Evolutionary conservation across 2,888 invertebrate genomes (phyloP), one percentile per base, ranked within the genome.

Genomic region (Melieria crassipennis): DNA sequence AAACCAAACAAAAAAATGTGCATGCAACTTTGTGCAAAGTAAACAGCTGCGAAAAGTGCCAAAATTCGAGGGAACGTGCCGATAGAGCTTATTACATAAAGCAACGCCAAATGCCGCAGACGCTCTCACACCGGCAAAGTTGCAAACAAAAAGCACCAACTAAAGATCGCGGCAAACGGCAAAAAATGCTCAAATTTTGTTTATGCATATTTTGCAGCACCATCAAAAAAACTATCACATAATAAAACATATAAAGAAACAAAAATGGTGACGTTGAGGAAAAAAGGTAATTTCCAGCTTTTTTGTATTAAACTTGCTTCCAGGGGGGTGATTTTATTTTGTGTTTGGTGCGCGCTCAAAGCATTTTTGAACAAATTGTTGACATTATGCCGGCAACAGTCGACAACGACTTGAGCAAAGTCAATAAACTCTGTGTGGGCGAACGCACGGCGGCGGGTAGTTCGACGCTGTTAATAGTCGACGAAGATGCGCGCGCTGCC

Each of bases 301-400:
- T 30, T 30, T 30, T 30, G 30, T 30, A 30, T 30, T 30, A 30
- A 30, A 30, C 30, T 30, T 30, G 30, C 30, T 30, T 30, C 2
- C 2, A 0, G 30, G 30, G 30, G 30, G 30, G 30, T 4, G 45
- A 67, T 9, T 46, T 56, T 65, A 47, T 56, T 43, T 30, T 7
- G 30, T 30, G 9, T 5, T 7, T 16, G 4, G 9, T 16, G n/a
- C 48, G 16, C 13, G 43, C 58, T 58, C 57, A 66, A 58, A 48
- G 57, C 58, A 58, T 67, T 67, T 67, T 67, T 61, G 45, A 64
- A 45, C 62, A 63, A 69, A 69, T 69, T 69, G 69, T 69, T 69
- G 69, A 69, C 30, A 30, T 30, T 30, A 30, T 30, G 30, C 30
- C 30, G 30, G 30, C 30, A 30, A 30, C 30, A 30, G 30, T 30